Evolutionary conservation across 2,797 vertebrate genomes (phyloP), one percentile per base, ranked within the genome.

Genomic region (Dallia pectoralis): DNA sequence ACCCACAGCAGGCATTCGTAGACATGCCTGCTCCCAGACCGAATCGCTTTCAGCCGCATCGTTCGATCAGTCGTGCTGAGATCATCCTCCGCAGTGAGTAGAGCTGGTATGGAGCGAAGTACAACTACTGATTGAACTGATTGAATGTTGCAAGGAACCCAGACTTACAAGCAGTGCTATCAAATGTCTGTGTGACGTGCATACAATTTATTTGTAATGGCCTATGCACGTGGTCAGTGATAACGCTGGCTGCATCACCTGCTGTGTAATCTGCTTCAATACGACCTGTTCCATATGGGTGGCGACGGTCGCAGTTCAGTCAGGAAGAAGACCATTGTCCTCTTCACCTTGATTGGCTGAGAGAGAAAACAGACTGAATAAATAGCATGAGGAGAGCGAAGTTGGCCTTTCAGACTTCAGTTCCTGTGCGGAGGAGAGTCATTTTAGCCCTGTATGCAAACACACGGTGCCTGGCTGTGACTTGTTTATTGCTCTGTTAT

Each of bases 41-140:
- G 65, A 75, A 75, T 11, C 29, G 77, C 18, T 84, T 88, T 79
- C 19, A 63, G 16, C 61, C 29, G 29, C 77, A 68, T 76, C 89
- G 90, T 82, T 89, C 82, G 83, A 86, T 91, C 85, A 93, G 90
- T 80, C 77, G 72, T 0, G 85, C 89, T 71, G 85, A 87, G n/a
- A 91, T 93, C 87, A 77, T 89, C 82, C 85, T 92, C 70, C 87
- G 87, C 79, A 92, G 91, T 93, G 86, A 93, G 91, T 92, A 84
- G 74, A 56, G 15, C 30, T 56, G 70, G 53, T 19, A 22, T 59
- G 19, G 53, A 12, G 53, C 22, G 18, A 30, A 18, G 56, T 12
- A 61, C 22, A 12, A 12, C 5, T n/a, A n/a, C n/a, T n/a, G n/a
- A n/a, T n/a, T n/a, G n/a, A n/a, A 25, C 56, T 61, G 56, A 51